Base-by-base conservation (phyloP, 2,797 vertebrate species). In the Tiaroga cobitis region DNA sequence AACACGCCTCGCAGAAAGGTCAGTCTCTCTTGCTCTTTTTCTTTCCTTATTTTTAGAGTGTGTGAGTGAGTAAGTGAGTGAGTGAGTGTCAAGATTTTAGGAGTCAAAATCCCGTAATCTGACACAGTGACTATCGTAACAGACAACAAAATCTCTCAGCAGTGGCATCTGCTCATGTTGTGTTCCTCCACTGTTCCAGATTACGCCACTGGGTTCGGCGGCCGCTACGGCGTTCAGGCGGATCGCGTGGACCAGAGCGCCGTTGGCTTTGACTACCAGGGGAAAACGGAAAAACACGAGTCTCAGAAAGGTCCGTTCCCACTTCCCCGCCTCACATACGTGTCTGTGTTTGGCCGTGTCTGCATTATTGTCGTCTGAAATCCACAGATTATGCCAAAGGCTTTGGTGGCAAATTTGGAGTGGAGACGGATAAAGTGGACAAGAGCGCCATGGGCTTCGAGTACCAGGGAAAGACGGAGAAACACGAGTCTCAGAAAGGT, bases 1-100 rank as follows among this genome's bases (percentile, higher is more conserved):
- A 99, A 86, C 98, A 99, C 0, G 96, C 97, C 16, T 99, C 98
- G 0, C 98, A 99, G 92, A 99, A 96, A 98, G 98, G 98, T 99
- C 82, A 83, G 4, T 54, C 54, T 11, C 11, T 16, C 54, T 19
- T 8, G 67, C 24, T 67, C 16, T 81, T 26, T 46, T 34, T 56
- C 54, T 21, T 56, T 56, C 21, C 21, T 29, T 29, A 29, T 29
- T 29, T 29, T 29, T 5, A 5, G 32, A 34, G 32, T 34, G 32
- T 0, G 32, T 3, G 32, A 34, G 32, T 29, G 29, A 29, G 29
- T 29, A 2, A 2, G 29, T 29, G 29, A 29, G 29, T 29, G 29
- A 29, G 29, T 29, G 29, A 29, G 29, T 29, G 29, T 37, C 37
- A 6, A 37, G 37, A 37, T 37, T 37, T 37, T 37, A 37, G 37